Conservation (phyloP, 1,140 invertebrate species). For the Zaprionus taronus region DNA sequence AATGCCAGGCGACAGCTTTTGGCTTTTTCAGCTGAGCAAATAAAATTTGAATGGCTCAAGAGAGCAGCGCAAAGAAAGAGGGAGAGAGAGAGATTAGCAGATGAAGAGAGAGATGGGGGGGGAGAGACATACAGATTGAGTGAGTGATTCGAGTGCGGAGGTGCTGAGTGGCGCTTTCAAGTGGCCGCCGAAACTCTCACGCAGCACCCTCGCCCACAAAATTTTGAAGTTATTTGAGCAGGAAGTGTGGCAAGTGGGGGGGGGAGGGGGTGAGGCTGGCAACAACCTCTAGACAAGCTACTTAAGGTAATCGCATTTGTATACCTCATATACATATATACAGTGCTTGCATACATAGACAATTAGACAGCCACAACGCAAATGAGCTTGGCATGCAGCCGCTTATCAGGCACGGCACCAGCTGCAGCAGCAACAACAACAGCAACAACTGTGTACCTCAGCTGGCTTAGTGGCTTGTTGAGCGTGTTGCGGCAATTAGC, state of each 20-base stretch:
- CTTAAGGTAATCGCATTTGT: conserved; percentile 81
- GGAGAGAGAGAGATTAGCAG: not conserved
- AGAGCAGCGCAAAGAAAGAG: not conserved
- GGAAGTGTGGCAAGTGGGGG: not conserved
- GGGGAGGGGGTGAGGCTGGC: not conserved
- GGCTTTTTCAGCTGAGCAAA: conserved; percentile 37
- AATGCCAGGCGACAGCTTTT: conserved; percentile 30
- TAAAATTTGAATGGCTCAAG: conserved; percentile 36
- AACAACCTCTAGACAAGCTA: conserved; percentile 58
- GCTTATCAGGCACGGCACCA: conserved; percentile 51
- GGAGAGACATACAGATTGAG: not conserved
- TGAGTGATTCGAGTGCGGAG: conserved; percentile 9
- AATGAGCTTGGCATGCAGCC: conserved; percentile 61
- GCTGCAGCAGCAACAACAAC: conserved; percentile 7
- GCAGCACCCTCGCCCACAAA: conserved; percentile 7
- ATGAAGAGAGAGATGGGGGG: not conserved
- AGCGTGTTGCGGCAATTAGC: conserved; percentile 71
- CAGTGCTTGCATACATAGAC: conserved; percentile 19
- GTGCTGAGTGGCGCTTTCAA: conserved; percentile 35
- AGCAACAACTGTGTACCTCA: conserved; percentile 9
- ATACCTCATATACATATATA: conserved; percentile 15
- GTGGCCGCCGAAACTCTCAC: conserved; percentile 27
- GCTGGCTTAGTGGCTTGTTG: conserved; percentile 53
- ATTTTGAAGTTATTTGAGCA: conserved; percentile 41
- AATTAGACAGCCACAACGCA: conserved; percentile 60